These are phyloP conservation scores for Zophobas morio DNA, from an alignment of 1,140 invertebrate genomes.

Conservation along the genomic window DNA sequence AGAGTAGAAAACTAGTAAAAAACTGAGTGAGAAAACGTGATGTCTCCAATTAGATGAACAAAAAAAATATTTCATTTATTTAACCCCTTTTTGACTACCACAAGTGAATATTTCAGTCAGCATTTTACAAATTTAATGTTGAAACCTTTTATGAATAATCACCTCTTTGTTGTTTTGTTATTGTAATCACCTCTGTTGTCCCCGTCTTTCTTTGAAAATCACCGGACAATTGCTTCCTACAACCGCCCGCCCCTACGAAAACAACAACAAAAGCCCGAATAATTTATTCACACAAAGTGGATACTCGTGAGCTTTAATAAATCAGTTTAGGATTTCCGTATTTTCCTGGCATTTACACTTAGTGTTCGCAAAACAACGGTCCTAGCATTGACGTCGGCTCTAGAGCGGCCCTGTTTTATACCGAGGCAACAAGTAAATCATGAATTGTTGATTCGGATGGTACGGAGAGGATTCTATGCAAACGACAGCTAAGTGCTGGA, in stretches of 20 bases:
- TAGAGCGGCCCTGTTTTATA: slow-evolving; percentile 44
- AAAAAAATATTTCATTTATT: no score
- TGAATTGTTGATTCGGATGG: slow-evolving; percentile 56
- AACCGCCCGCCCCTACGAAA: slow-evolving; percentile 14
- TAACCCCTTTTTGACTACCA: no score
- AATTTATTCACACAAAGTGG: slow-evolving; percentile 45
- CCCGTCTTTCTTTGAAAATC: slow-evolving; percentile 10
- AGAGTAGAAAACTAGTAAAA: no score
- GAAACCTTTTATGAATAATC: background rate
- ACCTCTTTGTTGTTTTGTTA: slow-evolving; percentile 15
- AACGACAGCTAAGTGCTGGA: slow-evolving; percentile 60
- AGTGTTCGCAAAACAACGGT: slow-evolving; percentile 45
- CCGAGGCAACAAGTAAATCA: slow-evolving; percentile 59
- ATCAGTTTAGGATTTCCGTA: slow-evolving; percentile 47
- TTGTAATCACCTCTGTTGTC: slow-evolving; percentile 14
- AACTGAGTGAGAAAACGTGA: no score
- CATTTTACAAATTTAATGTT: no score
- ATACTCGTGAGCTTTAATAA: slow-evolving; percentile 46
- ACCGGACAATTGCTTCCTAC: slow-evolving; percentile 30
- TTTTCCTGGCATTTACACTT: slow-evolving; percentile 46
- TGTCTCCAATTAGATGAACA: no score
- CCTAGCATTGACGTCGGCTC: slow-evolving; percentile 25
- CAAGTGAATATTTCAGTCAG: no score
- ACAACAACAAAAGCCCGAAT: slow-evolving; percentile 40
- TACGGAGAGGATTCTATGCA: slow-evolving; percentile 53